phyloP scores from a whole-genome alignment of 2,888 invertebrate species.

The Euproctis similis region DNA sequence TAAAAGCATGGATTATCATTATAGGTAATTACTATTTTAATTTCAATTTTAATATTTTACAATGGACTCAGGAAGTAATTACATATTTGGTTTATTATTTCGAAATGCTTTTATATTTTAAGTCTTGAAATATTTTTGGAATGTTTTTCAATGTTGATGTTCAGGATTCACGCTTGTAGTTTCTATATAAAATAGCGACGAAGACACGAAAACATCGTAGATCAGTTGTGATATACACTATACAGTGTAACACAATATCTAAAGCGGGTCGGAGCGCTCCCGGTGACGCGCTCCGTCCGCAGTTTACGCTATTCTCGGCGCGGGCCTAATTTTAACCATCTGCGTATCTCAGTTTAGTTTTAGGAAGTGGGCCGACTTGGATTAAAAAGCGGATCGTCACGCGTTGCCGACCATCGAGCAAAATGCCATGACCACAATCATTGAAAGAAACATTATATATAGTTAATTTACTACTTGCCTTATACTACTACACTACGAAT shows the following conservation, averaged over 20 bases:
- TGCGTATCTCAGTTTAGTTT: slow-evolving; percentile 71
- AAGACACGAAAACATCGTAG: slow-evolving; percentile 28
- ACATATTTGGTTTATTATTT: too few relatives aligned
- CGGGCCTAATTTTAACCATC: slow-evolving; percentile 73
- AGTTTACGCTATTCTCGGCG: slow-evolving; percentile 71
- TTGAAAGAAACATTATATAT: too few relatives aligned
- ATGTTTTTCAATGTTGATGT: slow-evolving; percentile 23
- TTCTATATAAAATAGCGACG: slow-evolving; percentile 27
- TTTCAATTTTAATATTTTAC: too few relatives aligned
- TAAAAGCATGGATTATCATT: too few relatives aligned
- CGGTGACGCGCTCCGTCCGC: slow-evolving; percentile 56
- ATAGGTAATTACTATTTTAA: too few relatives aligned
- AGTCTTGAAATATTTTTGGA: slow-evolving; percentile 18
- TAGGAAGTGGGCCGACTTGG: slow-evolving; percentile 68
- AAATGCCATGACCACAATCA: too few relatives aligned
- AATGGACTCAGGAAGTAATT: too few relatives aligned
- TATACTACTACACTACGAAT: too few relatives aligned
- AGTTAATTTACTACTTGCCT: too few relatives aligned
- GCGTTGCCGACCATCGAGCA: too few relatives aligned
- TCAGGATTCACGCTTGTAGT: slow-evolving; percentile 24
- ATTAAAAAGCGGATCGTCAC: slow-evolving; percentile 36
- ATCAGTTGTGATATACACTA: slow-evolving; percentile 38
- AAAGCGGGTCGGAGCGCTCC: slow-evolving; percentile 42
- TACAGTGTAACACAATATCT: slow-evolving; percentile 72
- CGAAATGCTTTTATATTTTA: too few relatives aligned